Evolutionary conservation across 1,140 invertebrate genomes (phyloP), one percentile per base, ranked within the genome.

Genomic region (Philopotamus ludificatus): DNA sequence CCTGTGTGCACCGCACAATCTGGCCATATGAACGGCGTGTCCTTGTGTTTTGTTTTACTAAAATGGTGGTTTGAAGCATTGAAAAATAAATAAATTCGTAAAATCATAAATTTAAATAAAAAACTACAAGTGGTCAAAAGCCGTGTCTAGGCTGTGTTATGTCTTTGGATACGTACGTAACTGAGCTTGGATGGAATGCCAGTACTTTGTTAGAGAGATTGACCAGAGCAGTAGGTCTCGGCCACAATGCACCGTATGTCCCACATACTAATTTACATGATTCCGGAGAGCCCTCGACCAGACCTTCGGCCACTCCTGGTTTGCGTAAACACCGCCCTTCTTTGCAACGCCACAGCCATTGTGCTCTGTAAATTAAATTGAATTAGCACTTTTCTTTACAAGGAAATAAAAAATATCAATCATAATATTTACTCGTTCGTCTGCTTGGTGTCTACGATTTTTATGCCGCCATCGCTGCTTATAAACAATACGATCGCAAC

Each of bases 251-350:
- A 0, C 87, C 86, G 70, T 83, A 84, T 41, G 78, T 74, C 7
- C 87, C 87, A 74, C 89, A 91, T 0, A 85, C 82, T 0, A 89
- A 77, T 20, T 87, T 78, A 70, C 89, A 92, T 25, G 82, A 74
- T 25, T 79, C 75, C 51, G 84, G 70, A 23, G 77, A 82, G 22
- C 76, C 74, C 66, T 77, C 83, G 0, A 54, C n/a, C 16, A 64
- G 15, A 3, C 18, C 20, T 18, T 42, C 51, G 28, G 50, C 34
- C 12, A 49, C n/a, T n/a, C 67, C 63, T 10, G 47, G 12, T 22
- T 23, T 22, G 3, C 67, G 34, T 8, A 53, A 39, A 51, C 67
- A 68, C 12, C 44, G 49, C 22, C 47, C 58, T 1, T 53, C 34
- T n/a, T 20, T n/a, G 16, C 67, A 68, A 9, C 9, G 12, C 67